A percentile compares a stretch with the other conserved stretches of the same genome.
phyloP scores from a whole-genome alignment of 2,113 vertebrate species.

The Chaetops frenatus region DNA sequence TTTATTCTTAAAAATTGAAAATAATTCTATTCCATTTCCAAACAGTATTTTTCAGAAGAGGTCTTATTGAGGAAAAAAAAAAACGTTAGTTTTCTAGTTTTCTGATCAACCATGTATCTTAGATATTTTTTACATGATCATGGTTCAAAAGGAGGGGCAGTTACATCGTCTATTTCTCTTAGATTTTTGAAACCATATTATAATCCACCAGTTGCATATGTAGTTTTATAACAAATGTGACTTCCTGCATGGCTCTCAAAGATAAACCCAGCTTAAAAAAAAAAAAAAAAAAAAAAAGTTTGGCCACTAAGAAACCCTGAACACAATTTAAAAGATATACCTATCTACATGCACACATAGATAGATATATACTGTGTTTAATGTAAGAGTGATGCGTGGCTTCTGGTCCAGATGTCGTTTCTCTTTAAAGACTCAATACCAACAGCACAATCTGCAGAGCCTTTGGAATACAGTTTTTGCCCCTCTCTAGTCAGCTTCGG shows the following conservation, averaged over 20 bases:
- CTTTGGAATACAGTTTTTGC: background rate
- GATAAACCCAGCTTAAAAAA: background rate
- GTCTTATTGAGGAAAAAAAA: background rate
- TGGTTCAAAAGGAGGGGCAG: background rate
- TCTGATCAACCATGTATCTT: background rate
- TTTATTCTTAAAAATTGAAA: conserved; percentile 47
- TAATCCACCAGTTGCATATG: background rate
- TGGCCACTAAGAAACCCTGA: background rate
- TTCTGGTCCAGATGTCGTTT: background rate
- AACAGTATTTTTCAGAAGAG: background rate
- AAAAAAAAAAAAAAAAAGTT: background rate
- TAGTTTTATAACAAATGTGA: background rate
- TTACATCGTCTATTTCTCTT: background rate
- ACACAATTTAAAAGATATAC: background rate
- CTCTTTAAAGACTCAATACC: background rate
- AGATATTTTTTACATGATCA: background rate
- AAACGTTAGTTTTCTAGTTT: too few relatives aligned
- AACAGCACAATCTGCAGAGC: background rate
- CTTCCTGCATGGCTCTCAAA: background rate
- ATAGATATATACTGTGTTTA: background rate
- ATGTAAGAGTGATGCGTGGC: background rate
- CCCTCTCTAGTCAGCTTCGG: background rate
- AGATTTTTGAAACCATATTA: background rate
- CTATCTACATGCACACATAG: background rate
- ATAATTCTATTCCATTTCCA: conserved; percentile 16